phyloP scores from a whole-genome alignment of 2,113 vertebrate genomes.

The Xiphophorus couchianus region DNA sequence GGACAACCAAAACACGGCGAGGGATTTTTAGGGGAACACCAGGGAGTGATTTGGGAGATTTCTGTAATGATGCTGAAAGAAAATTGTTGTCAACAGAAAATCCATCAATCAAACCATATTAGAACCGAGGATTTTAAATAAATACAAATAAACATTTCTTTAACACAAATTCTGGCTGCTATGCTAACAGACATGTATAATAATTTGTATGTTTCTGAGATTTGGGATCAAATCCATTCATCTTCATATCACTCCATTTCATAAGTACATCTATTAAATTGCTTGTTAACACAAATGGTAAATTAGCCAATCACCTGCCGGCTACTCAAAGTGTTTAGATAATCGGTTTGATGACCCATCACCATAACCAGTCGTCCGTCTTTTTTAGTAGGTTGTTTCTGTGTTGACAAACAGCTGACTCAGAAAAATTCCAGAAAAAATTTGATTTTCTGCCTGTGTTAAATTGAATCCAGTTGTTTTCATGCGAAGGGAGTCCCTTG shows the following conservation, averaged over 20 bases:
- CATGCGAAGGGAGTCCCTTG: constrained; percentile 39
- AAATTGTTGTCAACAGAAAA: neutral
- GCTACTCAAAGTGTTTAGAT: neutral
- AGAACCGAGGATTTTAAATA: too few species aligned
- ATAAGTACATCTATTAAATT: neutral
- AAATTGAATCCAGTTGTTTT: constrained; percentile 41
- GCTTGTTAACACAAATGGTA: neutral
- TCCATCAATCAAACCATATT: neutral
- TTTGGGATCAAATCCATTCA: neutral
- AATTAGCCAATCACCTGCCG: neutral
- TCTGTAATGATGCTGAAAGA: neutral
- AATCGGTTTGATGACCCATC: neutral
- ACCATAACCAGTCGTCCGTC: neutral
- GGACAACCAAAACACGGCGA: neutral
- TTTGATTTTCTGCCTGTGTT: constrained; percentile 32
- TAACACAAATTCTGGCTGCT: neutral
- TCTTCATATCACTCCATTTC: too few species aligned
- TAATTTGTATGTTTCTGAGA: neutral
- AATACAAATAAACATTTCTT: too few species aligned
- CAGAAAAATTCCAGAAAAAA: constrained; percentile 8
- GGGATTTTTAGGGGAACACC: constrained; percentile 22
- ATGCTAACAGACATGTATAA: neutral
- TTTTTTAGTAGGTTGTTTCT: neutral
- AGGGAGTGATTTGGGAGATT: constrained; percentile 11
- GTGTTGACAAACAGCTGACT: constrained; percentile 2